Conservation (phyloP, 2,797 vertebrate species). For the Sebastes minor region DNA sequence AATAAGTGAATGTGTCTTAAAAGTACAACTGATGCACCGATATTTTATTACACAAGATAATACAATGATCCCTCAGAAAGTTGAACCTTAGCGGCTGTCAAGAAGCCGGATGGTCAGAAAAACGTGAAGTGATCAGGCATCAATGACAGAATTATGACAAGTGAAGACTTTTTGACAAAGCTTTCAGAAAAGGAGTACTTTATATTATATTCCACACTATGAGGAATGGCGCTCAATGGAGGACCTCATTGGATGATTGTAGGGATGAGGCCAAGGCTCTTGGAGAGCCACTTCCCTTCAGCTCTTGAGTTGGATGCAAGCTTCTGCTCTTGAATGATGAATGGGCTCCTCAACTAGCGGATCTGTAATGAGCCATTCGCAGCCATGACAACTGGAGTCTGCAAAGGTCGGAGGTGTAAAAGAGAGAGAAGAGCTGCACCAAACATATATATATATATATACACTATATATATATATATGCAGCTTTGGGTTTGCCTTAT, state of each 20-base stretch:
- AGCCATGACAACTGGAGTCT: constrained; percentile 71
- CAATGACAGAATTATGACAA: constrained; percentile 54
- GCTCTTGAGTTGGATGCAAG: constrained; percentile 70
- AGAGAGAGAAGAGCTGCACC: constrained; percentile 14
- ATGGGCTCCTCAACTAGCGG: constrained; percentile 62
- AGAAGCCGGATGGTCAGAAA: not conserved
- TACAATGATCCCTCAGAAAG: not conserved
- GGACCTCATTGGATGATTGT: constrained; percentile 75
- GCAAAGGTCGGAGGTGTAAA: constrained; percentile 54
- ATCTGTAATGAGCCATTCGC: constrained; percentile 66
- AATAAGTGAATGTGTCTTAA: not conserved
- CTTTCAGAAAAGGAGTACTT: constrained; percentile 58
- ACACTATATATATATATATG: not conserved
- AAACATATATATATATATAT: not conserved
- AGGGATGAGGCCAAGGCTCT: constrained; percentile 72
- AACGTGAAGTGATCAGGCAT: constrained; percentile 36
- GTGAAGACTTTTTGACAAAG: constrained; percentile 61
- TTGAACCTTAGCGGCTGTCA: not conserved
- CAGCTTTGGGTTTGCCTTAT: not conserved
- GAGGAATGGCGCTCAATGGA: constrained; percentile 57
- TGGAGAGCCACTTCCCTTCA: constrained; percentile 65
- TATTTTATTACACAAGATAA: not conserved
- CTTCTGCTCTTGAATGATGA: constrained; percentile 72
- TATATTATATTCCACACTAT: constrained; percentile 53
- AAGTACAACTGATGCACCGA: not conserved